These are phyloP conservation scores for Acrossocheilus fasciatus DNA, from an alignment of 2,797 vertebrate species.

Conservation along the genomic window DNA sequence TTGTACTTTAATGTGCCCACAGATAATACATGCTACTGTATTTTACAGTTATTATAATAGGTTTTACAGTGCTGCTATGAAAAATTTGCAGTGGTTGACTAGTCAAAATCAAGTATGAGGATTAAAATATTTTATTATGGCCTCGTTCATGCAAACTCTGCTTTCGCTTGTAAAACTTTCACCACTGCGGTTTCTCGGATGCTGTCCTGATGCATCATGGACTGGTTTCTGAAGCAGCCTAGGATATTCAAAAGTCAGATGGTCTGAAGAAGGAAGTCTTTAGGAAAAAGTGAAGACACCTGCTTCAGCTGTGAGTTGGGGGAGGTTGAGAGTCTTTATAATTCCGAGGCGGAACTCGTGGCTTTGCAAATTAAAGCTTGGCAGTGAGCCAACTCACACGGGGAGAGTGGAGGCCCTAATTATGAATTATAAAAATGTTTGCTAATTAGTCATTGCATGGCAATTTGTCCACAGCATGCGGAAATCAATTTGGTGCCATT, in stretches of 20 bases:
- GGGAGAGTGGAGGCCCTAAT: slow-evolving; percentile 68
- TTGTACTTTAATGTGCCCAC: not conserved
- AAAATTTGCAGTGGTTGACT: not conserved
- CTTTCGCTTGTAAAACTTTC: slow-evolving; percentile 2
- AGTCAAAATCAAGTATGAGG: not conserved
- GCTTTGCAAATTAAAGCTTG: slow-evolving; percentile 55
- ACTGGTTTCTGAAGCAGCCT: not conserved
- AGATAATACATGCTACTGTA: not conserved
- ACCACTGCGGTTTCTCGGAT: not conserved
- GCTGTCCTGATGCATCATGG: not conserved
- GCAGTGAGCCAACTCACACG: slow-evolving; percentile 50
- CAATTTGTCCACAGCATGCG: slow-evolving; percentile 74
- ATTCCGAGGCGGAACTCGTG: slow-evolving; percentile 1
- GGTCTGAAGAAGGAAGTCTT: not conserved
- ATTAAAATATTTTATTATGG: not conserved
- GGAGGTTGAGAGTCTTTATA: not conserved
- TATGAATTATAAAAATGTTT: slow-evolving; percentile 75
- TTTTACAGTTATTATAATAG: not conserved
- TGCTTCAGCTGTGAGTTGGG: slow-evolving; percentile 57
- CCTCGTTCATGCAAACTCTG: not conserved
- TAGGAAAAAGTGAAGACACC: not conserved
- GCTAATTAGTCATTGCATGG: slow-evolving; percentile 75
- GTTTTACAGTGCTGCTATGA: not conserved
- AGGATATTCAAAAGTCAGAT: not conserved
- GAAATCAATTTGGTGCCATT: slow-evolving; percentile 65